phyloP scores from a whole-genome alignment of 2,113 vertebrate genomes.

The Salvelinus alpinus region DNA sequence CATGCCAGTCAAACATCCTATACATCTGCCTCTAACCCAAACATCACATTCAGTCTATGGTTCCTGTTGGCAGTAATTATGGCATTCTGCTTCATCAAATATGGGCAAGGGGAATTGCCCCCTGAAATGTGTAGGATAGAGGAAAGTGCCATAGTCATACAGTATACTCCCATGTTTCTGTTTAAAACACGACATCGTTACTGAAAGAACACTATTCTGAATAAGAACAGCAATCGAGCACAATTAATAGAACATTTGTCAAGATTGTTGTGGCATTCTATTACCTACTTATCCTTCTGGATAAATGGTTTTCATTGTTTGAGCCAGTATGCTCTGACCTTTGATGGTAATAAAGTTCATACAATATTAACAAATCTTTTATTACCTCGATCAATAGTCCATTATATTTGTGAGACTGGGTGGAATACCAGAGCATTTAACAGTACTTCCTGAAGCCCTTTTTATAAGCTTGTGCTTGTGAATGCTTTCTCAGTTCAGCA shows the following conservation, averaged over 20 bases:
- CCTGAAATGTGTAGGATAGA: background rate
- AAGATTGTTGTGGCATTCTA: too few relatives aligned
- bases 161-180: background rate
- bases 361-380: too few relatives aligned
- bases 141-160: background rate
- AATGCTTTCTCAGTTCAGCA: slow-evolving; percentile 22
- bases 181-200: background rate
- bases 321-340: too few relatives aligned
- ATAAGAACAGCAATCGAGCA: background rate
- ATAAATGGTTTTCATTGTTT: too few relatives aligned
- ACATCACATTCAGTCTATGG: background rate
- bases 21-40: background rate
- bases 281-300: too few relatives aligned
- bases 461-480: background rate
- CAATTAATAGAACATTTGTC: too few relatives aligned
- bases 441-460: too few relatives aligned
- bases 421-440: slow-evolving; percentile 22
- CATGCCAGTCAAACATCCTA: slow-evolving; percentile 12
- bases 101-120: background rate
- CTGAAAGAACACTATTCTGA: background rate
- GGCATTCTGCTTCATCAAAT: background rate
- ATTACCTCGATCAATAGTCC: slow-evolving; percentile 26
- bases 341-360: too few relatives aligned
- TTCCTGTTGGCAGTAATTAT: background rate
- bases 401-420: slow-evolving; percentile 46